Evolutionary conservation across 2,113 vertebrate species (phyloP).

Genomic region (Scalopus aquaticus): DNA sequence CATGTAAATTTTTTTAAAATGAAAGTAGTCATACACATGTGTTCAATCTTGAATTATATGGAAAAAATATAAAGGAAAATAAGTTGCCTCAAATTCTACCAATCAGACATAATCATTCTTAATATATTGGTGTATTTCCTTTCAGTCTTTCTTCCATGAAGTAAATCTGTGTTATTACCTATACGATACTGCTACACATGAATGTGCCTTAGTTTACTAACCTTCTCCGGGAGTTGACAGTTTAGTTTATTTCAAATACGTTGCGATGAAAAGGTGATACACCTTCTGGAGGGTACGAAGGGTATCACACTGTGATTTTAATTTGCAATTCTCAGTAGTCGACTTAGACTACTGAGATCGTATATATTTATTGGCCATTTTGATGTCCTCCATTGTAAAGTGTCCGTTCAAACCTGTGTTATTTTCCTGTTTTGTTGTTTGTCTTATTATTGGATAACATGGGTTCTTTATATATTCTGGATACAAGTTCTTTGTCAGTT

Average conservation of each 20-base stretch:
- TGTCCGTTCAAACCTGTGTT: not conserved
- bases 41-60: not conserved
- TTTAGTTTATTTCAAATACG: not conserved
- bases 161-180: not conserved
- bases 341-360: not conserved
- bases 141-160: not conserved
- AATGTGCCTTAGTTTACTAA: too few relatives aligned
- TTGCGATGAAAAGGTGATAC: not conserved
- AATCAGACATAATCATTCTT: not conserved
- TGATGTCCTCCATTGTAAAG: not conserved
- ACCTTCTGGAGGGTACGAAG: not conserved
- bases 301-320: not conserved
- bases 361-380: not conserved
- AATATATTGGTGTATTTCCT: not conserved
- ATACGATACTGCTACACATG: not conserved
- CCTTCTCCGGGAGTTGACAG: not conserved
- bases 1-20: conserved; percentile 28
- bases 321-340: not conserved
- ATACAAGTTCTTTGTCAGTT: not conserved
- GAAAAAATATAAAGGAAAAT: not conserved
- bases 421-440: not conserved
- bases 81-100: not conserved
- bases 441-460: not conserved
- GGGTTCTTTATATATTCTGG: not conserved
- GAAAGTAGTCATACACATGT: not conserved